Base-by-base conservation (phyloP, 2,888 invertebrate species). In the Drosophila borborema region DNA sequence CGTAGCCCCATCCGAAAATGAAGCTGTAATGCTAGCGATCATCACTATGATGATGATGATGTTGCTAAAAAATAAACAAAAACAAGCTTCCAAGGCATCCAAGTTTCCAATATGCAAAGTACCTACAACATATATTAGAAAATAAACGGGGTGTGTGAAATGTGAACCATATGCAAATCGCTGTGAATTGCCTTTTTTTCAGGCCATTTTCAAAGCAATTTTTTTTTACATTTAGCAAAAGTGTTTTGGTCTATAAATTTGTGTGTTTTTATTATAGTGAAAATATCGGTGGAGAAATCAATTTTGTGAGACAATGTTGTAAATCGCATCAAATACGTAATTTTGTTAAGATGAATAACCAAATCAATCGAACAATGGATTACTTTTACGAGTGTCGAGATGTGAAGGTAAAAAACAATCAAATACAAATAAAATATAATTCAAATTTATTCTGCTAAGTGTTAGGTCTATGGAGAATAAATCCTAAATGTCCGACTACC, bases 61-160 rank as follows among this genome's bases (percentile, higher is more conserved):
- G 71, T 73, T 81, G 87, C 87, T 82, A 70, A 84, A 81, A 82
- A 64, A 66, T 72, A 81, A 45, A 66, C 46, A 62, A 67, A 68
- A 78, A 80, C 49, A 64, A 62, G 74, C 64, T 55, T 23, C 16
- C 28, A 46, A 46, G 45, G 55, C 55, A 62, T 70, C 65, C 66
- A 72, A 74, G 82, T 78, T 78, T 79, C 83, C 82, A 85, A 87
- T 87, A 87, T 85, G 88, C 84, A 88, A 85, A 84, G 67, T 85
- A 87, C 84, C 78, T 82, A 63, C 72, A 74, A 72, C 77, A 74
- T 62, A 72, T 65, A 67, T 59, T 72, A 79, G 72, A 77, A 69
- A 72, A 54, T 76, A 84, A 87, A 82, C 81, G 86, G 88, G 86
- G 88, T 87, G 86, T 88, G 82, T 82, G 83, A 87, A 84, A 85